A percentile compares a stretch with the other conserved stretches of the same genome.
phyloP scores from a whole-genome alignment of 2,113 vertebrate genomes.

The Solea senegalensis region DNA sequence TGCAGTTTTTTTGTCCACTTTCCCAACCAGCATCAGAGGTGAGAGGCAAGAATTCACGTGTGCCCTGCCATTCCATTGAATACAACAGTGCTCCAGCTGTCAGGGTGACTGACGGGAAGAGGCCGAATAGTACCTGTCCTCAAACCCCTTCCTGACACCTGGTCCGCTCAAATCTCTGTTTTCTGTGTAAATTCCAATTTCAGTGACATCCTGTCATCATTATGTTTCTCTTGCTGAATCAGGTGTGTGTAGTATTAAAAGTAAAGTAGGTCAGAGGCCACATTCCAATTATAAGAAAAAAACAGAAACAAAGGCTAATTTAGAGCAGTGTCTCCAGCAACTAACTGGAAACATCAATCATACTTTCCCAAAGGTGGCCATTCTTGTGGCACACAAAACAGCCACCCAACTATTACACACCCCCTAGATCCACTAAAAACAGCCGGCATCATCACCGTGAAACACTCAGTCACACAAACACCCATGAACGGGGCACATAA shows the following conservation, averaged over 20 bases:
- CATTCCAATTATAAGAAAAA: not conserved
- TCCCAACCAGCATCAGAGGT: constrained; percentile 12
- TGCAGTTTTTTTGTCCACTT: constrained; percentile 40
- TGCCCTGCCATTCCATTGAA: constrained; percentile 27
- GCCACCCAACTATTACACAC: constrained; percentile 51
- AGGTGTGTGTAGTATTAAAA: constrained; percentile 8
- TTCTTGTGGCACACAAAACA: constrained; percentile 46
- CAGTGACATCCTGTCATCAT: constrained; percentile 28
- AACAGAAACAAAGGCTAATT: not conserved
- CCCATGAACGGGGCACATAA: constrained; percentile 51
- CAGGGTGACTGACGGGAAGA: constrained; percentile 40
- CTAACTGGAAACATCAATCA: constrained; percentile 13
- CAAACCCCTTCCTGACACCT: constrained; percentile 51
- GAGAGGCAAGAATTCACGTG: constrained; percentile 60
- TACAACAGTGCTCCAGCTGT: constrained; percentile 32
- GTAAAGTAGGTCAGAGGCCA: constrained; percentile 11
- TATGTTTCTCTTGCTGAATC: constrained; percentile 2
- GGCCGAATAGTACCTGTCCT: constrained; percentile 24
- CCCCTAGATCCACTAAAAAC: constrained; percentile 36
- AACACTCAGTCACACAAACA: not conserved
- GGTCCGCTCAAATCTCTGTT: constrained; percentile 40
- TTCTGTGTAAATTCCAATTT: constrained; percentile 26
- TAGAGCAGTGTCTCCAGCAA: not conserved
- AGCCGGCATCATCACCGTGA: constrained; percentile 56
- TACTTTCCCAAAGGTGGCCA: constrained; percentile 32